These are phyloP conservation scores for Leucopternis melanops DNA, from an alignment of 2,113 vertebrate species.

Conservation along the genomic window DNA sequence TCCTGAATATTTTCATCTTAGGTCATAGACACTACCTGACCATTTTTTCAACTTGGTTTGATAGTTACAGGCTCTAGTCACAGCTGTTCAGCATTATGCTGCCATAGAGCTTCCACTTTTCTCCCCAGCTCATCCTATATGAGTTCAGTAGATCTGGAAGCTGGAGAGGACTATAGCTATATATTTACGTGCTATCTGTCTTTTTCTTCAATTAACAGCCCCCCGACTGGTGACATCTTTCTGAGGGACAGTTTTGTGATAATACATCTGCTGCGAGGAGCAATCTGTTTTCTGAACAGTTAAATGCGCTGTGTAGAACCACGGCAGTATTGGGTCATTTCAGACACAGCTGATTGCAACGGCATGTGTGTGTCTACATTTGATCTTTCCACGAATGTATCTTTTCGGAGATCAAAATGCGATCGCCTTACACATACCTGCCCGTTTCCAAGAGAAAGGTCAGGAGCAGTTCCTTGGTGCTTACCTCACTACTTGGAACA, in stretches of 20 bases:
- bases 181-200: neutral
- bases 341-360: neutral
- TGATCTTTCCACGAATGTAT: neutral
- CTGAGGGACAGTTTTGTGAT: neutral
- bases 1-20: neutral
- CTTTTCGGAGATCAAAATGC: neutral
- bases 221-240: neutral
- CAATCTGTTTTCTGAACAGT: neutral
- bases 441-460: neutral
- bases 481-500: slow-evolving; percentile 27
- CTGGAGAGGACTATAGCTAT: neutral
- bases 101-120: neutral
- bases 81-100: slow-evolving; percentile 6
- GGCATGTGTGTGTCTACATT: neutral
- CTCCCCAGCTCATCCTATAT: neutral
- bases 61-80: neutral
- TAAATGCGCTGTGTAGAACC: neutral
- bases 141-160: neutral
- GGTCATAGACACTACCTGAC: neutral
- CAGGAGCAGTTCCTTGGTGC: neutral
- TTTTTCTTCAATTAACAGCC: neutral
- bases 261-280: neutral
- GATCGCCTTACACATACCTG: neutral
- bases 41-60: neutral
- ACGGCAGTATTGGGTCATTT: neutral